Base-by-base conservation (phyloP, 1,140 invertebrate genomes). In the Euura lappo region DNA sequence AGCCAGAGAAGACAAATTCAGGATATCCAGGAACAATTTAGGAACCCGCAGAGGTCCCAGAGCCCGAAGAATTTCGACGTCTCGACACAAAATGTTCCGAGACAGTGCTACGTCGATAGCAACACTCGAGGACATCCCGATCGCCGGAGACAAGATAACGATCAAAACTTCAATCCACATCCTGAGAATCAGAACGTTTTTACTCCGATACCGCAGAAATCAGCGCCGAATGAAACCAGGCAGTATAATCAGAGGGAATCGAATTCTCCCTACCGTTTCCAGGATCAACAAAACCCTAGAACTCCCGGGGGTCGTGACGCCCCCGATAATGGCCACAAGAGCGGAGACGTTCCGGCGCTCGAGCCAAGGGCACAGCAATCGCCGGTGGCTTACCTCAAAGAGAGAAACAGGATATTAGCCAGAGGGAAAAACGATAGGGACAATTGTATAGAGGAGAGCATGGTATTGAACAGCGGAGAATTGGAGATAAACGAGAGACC, bases 381-480 rank as follows among this genome's bases (percentile, higher is more conserved):
- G 10, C 72, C 73, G 69, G 68, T 72, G 43, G 78, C 78, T 68
- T 76, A 80, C 73, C 81, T 81, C 60, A 72, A 78, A 71, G 78
- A 79, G 74, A 78, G 79, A 78, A 77, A 76, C 70, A 45, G 72
- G 77, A 11, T 73, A 68, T 13, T 74, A 72, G 68, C 51, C 69
- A 60, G 51, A 70, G 68, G 70, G 65, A 76, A 73, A 8, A 76
- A 72, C 71, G 77, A 79, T 75, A 82, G 83, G 44, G 85, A 87
- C 45, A 86, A 85, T 81, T 86, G 83, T 47, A 77, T 84, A 10
- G 89, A 88, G 76, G 89, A 90, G 64, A 81, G 83, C 70, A 71
- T 89, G n/a, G 89, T 90, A 74, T 80, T 92, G 64, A 88, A 86
- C 68, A 86, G 89, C 79, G 85, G 89, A 60, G 89, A 91, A 76